These are phyloP conservation scores for Paracanthobrama guichenoti DNA, from an alignment of 2,113 vertebrate species.

Conservation along the genomic window DNA sequence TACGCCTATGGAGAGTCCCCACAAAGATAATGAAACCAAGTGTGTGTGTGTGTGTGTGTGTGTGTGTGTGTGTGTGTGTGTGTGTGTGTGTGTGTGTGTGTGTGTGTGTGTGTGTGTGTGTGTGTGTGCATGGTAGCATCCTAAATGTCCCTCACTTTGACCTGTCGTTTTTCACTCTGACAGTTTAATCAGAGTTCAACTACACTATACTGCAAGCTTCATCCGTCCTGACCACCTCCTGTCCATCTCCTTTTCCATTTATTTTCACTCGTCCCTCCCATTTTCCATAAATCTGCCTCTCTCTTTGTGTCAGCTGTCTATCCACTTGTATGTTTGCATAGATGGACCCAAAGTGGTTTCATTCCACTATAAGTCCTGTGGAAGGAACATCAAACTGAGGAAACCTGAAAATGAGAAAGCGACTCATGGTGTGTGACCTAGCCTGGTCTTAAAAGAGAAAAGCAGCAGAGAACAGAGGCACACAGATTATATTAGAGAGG, in stretches of 20 bases:
- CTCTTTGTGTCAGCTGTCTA: conserved; percentile 4
- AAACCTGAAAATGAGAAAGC: not conserved
- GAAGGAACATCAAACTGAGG: conserved; percentile 4
- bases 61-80: too few relatives aligned
- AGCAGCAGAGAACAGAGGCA: not conserved
- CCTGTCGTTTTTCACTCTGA: conserved; percentile 61
- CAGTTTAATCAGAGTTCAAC: conserved; percentile 64
- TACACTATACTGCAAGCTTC: conserved; percentile 15
- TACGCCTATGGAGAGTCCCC: too few relatives aligned
- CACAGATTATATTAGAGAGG: conserved; percentile 23
- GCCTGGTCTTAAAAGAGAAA: not conserved
- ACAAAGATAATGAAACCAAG: too few relatives aligned
- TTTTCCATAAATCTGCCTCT: conserved; percentile 43
- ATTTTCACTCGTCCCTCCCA: not conserved
- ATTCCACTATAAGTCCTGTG: not conserved
- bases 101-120: too few relatives aligned
- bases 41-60: too few relatives aligned
- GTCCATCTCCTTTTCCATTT: conserved; percentile 1
- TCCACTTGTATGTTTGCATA: not conserved
- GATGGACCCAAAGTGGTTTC: not conserved
- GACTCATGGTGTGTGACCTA: not conserved
- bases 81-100: too few relatives aligned
- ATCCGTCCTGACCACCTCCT: conserved; percentile 13
- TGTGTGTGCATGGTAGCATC: too few relatives aligned
- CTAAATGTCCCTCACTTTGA: conserved; percentile 30